Conservation (phyloP, 2,113 vertebrate genomes). For the Synodontis membranacea region DNA sequence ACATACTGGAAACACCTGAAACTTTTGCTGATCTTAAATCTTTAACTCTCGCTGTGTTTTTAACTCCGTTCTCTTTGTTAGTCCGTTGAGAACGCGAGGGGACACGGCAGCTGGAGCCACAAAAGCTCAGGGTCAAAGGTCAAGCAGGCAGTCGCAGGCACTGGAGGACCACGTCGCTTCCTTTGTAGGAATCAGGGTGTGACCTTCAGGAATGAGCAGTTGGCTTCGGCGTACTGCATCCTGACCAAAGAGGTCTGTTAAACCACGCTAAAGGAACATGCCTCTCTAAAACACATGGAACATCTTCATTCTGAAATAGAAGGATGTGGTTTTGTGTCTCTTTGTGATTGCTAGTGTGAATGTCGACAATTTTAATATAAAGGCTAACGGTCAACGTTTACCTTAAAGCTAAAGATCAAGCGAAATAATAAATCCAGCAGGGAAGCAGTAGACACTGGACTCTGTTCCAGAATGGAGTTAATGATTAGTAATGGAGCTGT, state of each 20-base stretch:
- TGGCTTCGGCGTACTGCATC: slow-evolving; percentile 45
- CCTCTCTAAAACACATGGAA: background rate
- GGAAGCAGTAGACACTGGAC: too few species aligned
- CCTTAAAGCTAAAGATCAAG: background rate
- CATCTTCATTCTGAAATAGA: background rate
- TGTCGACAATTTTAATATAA: background rate
- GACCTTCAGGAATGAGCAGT: slow-evolving; percentile 63
- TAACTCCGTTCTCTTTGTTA: slow-evolving; percentile 33
- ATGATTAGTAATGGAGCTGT: background rate
- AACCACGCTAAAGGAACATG: background rate
- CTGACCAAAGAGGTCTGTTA: background rate
- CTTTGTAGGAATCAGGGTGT: slow-evolving; percentile 69
- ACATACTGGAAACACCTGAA: background rate
- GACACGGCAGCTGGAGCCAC: slow-evolving; percentile 64
- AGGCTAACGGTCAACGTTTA: background rate
- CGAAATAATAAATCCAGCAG: background rate
- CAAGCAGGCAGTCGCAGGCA: slow-evolving; percentile 58
- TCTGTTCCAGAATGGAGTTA: background rate
- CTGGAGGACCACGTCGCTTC: slow-evolving; percentile 58
- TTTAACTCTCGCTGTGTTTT: background rate
- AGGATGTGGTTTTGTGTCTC: background rate
- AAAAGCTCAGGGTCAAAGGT: slow-evolving; percentile 67
- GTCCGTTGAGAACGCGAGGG: slow-evolving; percentile 46
- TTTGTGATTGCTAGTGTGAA: background rate
- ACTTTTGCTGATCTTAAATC: background rate